Evolutionary conservation across 1,140 invertebrate genomes (phyloP), one percentile per base, ranked within the genome.

Genomic region (Atta texana): DNA sequence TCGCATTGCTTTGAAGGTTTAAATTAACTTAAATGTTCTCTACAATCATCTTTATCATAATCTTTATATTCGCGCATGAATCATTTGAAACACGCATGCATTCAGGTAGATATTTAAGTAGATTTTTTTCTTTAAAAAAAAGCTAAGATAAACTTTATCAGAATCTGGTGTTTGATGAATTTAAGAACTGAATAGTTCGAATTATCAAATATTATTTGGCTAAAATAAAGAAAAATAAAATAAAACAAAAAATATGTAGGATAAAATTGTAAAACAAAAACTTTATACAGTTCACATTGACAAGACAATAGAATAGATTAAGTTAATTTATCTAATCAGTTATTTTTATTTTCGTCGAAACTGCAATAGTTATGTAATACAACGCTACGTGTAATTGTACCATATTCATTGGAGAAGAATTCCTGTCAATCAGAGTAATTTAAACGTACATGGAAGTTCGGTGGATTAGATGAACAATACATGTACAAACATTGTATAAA

Each of bases 401-500:
- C 34, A 75, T 69, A 69, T 61, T 61, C 3, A n/a, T 74, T 55
- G 44, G 24, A 84, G 39, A 82, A 61, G 14, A 51, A 75, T 84
- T 61, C 8, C 31, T 61, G 49, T 7, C 18, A 28, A 31, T 81
- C 57, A 51, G 31, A 84, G 7, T 28, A 21, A 81, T 39, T 78
- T 57, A 75, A 81, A 61, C 14, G 8, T 75, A 74, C 39, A 75
- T 64, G 80, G 69, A 84, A 84, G 80, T 84, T 61, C 39, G 24
- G 49, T 84, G 55, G 24, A 51, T 61, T 55, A 74, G 18, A 49
- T 57, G 39, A 44, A 57, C n/a, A 31, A 1, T 31, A 16, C 4
- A 63, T 31, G 5, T 12, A 10, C 28, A 71, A 24, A 24, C 24
- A 24, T 24, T 59, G 12, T 61, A 28, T 55, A 24, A 76, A 61